Conservation (phyloP, 2,113 vertebrate genomes). For the Tachycineta bicolor region DNA sequence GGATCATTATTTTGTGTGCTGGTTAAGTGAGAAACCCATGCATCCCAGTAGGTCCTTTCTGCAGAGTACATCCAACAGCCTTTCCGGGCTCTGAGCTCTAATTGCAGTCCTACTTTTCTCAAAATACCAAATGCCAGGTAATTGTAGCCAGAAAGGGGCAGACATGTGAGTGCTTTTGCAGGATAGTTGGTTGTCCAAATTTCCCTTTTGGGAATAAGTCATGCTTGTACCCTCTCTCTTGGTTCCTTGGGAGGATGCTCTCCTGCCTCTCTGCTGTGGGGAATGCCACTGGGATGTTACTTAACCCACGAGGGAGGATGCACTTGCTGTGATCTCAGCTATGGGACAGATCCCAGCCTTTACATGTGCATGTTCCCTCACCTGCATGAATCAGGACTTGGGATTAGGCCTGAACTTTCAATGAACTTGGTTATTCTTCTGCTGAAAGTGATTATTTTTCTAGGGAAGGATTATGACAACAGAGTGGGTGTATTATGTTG, state of each 20-base stretch:
- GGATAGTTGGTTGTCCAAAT: background rate
- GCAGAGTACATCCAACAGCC: background rate
- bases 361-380: fast-evolving
- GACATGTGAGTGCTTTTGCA: background rate
- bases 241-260: background rate
- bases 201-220: background rate
- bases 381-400: background rate
- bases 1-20: background rate
- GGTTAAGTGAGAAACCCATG: background rate
- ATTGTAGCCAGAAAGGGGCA: background rate
- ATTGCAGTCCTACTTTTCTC: background rate
- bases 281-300: background rate
- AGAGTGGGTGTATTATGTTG: background rate
- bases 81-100: background rate
- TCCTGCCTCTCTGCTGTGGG: background rate
- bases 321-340: background rate
- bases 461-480: background rate
- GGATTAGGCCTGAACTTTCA: background rate
- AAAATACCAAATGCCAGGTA: background rate
- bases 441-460: background rate
- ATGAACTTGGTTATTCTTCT: background rate
- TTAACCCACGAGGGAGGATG: fast-evolving
- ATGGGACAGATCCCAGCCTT: background rate
- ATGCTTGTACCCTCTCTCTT: background rate
- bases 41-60: background rate